Conservation (phyloP, 1,140 invertebrate genomes). For the Apis cerana region DNA sequence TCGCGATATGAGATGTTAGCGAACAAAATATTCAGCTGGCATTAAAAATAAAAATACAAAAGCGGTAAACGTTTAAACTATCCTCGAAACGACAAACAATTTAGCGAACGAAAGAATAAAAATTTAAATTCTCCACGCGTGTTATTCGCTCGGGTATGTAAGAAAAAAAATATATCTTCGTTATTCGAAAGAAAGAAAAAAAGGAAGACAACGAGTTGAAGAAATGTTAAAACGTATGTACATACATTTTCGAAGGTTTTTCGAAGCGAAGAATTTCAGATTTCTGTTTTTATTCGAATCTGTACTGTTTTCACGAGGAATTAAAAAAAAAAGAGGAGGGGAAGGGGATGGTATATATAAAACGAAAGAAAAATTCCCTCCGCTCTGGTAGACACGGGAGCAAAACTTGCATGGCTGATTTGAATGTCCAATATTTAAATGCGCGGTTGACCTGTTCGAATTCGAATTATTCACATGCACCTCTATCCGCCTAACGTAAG, state of each 20-base stretch:
- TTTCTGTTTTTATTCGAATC: background rate
- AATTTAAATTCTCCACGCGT: too few relatives aligned
- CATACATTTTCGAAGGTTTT: background rate
- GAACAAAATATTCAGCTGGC: too few relatives aligned
- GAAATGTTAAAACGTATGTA: background rate
- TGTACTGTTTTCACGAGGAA: background rate
- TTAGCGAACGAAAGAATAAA: too few relatives aligned
- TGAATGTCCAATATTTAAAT: conserved; percentile 45
- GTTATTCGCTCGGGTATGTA: too few relatives aligned
- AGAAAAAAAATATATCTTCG: too few relatives aligned
- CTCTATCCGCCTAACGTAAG: conserved; percentile 24
- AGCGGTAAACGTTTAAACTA: too few relatives aligned
- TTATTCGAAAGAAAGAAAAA: background rate
- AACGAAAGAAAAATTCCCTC: background rate
- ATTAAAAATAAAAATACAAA: too few relatives aligned
- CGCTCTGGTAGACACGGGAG: background rate
- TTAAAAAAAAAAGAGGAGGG: background rate
- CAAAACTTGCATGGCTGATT: conserved; percentile 19
- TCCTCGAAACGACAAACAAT: too few relatives aligned
- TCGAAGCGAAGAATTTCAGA: background rate
- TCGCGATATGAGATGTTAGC: too few relatives aligned
- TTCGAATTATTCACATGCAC: conserved; percentile 35
- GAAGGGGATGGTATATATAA: too few relatives aligned
- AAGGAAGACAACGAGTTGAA: too few relatives aligned
- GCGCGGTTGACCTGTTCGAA: conserved; percentile 30